Conservation (phyloP, 2,888 invertebrate species). For the Dryocosmus kuriphilus region DNA sequence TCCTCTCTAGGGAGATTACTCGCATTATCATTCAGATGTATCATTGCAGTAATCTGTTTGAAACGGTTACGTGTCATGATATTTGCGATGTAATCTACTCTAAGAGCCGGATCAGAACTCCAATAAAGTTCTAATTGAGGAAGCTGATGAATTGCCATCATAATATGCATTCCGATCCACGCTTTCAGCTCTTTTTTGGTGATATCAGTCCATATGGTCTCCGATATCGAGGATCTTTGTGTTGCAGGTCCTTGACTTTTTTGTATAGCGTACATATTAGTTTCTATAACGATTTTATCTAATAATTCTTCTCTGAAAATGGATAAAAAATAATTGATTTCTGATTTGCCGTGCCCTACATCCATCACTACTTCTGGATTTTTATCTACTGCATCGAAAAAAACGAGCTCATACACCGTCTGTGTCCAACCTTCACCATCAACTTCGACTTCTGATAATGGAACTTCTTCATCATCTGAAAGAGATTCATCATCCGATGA, state of each 20-base stretch:
- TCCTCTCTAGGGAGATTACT: constrained; percentile 39
- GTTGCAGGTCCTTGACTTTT: constrained; percentile 13
- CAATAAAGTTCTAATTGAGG: constrained; percentile 32
- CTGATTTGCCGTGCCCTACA: too few species aligned
- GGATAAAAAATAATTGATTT: too few species aligned
- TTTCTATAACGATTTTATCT: too few species aligned
- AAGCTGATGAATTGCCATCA: constrained; percentile 46
- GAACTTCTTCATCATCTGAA: too few species aligned
- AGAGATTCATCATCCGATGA: too few species aligned
- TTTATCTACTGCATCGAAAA: too few species aligned
- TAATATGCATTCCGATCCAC: constrained; percentile 28
- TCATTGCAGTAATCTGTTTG: constrained; percentile 41
- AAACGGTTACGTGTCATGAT: constrained; percentile 44
- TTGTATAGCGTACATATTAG: too few species aligned
- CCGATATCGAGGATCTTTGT: not conserved
- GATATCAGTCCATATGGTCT: constrained; percentile 24
- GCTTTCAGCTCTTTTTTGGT: constrained; percentile 40
- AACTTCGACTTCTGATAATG: too few species aligned
- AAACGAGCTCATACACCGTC: not conserved
- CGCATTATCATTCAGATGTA: too few species aligned
- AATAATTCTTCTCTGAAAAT: too few species aligned
- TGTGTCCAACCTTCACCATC: not conserved
- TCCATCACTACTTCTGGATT: not conserved
- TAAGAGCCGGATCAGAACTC: too few species aligned
- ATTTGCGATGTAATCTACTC: constrained; percentile 42